phyloP scores from a whole-genome alignment of 2,113 vertebrate genomes.

The Onychostruthus taczanowskii region DNA sequence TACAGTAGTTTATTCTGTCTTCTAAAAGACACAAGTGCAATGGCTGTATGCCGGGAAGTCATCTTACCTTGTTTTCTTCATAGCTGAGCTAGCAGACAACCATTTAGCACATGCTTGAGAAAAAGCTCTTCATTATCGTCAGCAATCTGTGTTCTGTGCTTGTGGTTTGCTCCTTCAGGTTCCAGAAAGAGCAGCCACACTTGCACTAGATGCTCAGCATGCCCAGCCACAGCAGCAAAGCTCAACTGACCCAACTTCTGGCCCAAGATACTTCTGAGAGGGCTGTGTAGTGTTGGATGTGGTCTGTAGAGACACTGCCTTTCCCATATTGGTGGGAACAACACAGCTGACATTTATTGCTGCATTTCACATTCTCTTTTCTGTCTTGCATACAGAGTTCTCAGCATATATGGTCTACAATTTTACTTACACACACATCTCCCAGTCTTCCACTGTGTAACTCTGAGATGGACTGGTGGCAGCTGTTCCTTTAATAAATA shows the following conservation, averaged over 20 bases:
- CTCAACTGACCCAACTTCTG: not conserved
- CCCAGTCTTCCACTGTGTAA: not conserved
- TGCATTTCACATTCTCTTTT: not conserved
- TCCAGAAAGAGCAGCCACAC: not conserved
- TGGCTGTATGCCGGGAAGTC: not conserved
- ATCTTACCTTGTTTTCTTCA: not conserved
- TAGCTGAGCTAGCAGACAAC: not conserved
- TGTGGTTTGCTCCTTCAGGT: not conserved
- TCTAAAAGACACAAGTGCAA: not conserved
- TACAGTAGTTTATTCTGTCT: not conserved
- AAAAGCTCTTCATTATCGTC: not conserved
- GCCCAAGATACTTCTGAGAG: not conserved
- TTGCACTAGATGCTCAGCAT: not conserved
- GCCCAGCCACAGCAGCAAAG: accelerated
- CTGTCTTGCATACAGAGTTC: not conserved
- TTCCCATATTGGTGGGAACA: not conserved
- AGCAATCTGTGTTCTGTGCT: not conserved
- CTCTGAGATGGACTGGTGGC: not conserved
- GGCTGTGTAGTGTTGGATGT: not conserved
- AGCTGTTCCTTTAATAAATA: not conserved
- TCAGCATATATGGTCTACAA: accelerated
- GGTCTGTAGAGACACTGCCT: not conserved
- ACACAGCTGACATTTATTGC: not conserved
- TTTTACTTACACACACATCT: not conserved
- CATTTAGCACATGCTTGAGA: not conserved